Base-by-base conservation (phyloP, 2,888 invertebrate genomes). In the Chydorus sphaericus region DNA sequence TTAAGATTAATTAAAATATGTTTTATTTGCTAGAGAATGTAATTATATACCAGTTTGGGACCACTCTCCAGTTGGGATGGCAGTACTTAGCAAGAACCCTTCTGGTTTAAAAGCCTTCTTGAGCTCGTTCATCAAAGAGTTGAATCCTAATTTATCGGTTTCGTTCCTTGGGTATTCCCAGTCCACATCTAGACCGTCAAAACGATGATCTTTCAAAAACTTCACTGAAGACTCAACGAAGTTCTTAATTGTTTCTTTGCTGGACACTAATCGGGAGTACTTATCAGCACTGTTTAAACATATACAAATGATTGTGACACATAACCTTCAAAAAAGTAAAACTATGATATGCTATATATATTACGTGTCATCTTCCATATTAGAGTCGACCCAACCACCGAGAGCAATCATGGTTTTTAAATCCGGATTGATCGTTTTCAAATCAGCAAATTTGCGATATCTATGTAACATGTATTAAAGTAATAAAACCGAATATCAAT, bases 131-230 rank as follows among this genome's bases (percentile, higher is more conserved):
- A 50, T 11, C n/a, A 56, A 20, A 18, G 55, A 55, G 16, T 30
- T 26, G 33, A 49, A 48, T 11, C 55, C 55, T 26, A 48, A n/a
- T 14, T 48, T 55, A 16, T 55, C 48, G 10, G 48, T 26, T 11
- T 26, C 28, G 28, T 26, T 44, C 2, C 10, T 16, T 8, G 51
- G 49, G 28, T 33, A 56, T 4, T 56, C 56, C 51, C 56, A 56
- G 29, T 55, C 55, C 29, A 55, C 16, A 39, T 55, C 55, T 16
- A 55, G 16, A 6, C 55, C 55, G 28, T 55, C 55, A 26, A 55
- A 55, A 20, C 44, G 18, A 20, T 48, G 29, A 2, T 44, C 16
- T 7, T 48, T 33, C 48, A 55, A 30, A 23, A 55, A 55, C 4
- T 4, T 14, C 14, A 48, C 8, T 7, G 23, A 44, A 7, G 26